These are phyloP conservation scores for Drosophila yooni DNA, from an alignment of 2,888 invertebrate genomes.

Conservation along the genomic window DNA sequence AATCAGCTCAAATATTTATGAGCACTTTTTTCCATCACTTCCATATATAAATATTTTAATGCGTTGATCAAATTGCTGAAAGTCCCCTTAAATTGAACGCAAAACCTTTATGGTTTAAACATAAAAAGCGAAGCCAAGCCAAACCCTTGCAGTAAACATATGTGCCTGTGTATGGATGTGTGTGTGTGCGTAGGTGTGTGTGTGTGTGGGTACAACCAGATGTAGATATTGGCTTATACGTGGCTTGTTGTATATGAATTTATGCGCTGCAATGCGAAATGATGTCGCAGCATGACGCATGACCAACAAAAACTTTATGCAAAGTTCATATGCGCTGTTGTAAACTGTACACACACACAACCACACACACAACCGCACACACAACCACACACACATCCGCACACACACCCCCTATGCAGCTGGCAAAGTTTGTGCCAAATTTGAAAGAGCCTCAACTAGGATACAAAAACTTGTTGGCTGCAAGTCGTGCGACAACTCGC, in stretches of 20 bases:
- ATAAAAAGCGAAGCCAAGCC: conserved; percentile 3
- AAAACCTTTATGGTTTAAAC: conserved; percentile 17
- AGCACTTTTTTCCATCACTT: neutral
- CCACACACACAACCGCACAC: neutral
- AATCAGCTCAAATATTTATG: conserved; percentile 18
- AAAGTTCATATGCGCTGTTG: conserved; percentile 15
- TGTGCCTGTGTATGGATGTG: neutral
- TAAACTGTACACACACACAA: neutral
- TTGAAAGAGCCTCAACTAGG: conserved; percentile 44
- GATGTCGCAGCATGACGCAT: conserved; percentile 33
- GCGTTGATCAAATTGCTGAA: conserved; percentile 4
- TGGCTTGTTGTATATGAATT: conserved; percentile 5
- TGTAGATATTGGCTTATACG: conserved; percentile 29
- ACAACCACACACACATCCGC: neutral
- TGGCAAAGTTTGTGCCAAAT: conserved; percentile 63
- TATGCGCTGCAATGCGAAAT: conserved; percentile 14
- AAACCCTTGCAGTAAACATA: conserved; percentile 6
- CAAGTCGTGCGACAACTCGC: conserved; percentile 59
- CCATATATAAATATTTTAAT: conserved; percentile 12
- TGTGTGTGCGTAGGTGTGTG: neutral
- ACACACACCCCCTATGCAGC: neutral
- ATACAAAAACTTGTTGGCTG: conserved; percentile 34
- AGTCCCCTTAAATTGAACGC: conserved; percentile 28
- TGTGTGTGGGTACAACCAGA: neutral
- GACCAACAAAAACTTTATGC: conserved; percentile 33